Conservation (phyloP, 2,113 vertebrate species). For the Melanostigma gelatinosum region DNA sequence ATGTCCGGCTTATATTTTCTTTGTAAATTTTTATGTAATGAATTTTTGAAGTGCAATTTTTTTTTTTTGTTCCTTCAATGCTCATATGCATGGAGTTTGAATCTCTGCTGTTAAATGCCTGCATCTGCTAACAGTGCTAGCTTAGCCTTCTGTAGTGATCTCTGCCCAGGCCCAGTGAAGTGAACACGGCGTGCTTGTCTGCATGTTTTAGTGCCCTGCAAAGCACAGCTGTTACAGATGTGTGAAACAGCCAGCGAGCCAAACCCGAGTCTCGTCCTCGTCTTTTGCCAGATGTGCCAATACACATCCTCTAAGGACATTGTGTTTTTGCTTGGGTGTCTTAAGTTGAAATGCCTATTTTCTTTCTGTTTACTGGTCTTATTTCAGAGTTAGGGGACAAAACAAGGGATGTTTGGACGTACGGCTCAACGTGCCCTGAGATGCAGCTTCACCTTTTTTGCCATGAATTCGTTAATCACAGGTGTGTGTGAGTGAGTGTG, state of each 20-base stretch:
- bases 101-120: constrained; percentile 69
- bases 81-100: constrained; percentile 58
- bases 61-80: neutral
- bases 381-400: constrained; percentile 42
- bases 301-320: constrained; percentile 58
- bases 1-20: constrained; percentile 36
- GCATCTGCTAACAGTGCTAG: constrained; percentile 52
- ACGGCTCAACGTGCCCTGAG: constrained; percentile 50
- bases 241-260: constrained; percentile 54
- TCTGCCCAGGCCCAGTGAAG: constrained; percentile 33
- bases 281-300: constrained; percentile 77
- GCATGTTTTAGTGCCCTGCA: constrained; percentile 63
- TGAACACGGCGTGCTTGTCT: constrained; percentile 51
- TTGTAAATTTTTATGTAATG: constrained; percentile 16
- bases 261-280: constrained; percentile 51
- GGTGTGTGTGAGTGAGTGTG: neutral
- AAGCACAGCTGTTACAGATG: constrained; percentile 59
- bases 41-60: constrained; percentile 75
- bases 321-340: constrained; percentile 55
- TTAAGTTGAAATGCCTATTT: constrained; percentile 68
- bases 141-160: constrained; percentile 58
- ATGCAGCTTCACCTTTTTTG: constrained; percentile 55
- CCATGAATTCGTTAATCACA: constrained; percentile 3
- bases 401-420: constrained; percentile 40
- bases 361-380: constrained; percentile 50